phyloP scores from a whole-genome alignment of 2,113 vertebrate genomes.

The Aspidoscelis tigris region DNA sequence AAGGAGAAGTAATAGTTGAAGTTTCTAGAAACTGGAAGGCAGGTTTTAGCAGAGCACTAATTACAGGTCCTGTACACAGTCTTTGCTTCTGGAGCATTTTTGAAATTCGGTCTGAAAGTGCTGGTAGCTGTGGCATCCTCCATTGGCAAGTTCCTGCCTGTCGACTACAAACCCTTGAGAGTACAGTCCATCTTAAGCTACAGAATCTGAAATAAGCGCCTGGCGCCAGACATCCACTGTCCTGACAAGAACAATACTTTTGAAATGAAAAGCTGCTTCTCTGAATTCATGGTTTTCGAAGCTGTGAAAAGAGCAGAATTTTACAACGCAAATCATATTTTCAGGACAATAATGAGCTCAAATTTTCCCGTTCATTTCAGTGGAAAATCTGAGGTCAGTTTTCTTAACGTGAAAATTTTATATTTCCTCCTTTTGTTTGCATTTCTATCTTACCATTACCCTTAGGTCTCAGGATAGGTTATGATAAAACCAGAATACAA shows the following conservation, averaged over 20 bases:
- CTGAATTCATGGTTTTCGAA: conserved; percentile 45
- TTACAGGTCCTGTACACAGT: background rate
- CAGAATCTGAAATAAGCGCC: conserved; percentile 40
- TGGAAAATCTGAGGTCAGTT: background rate
- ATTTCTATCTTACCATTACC: no score
- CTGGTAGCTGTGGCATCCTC: conserved; percentile 24
- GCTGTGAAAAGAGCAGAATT: background rate
- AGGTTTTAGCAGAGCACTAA: conserved; percentile 1
- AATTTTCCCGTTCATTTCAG: background rate
- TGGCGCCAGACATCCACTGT: conserved; percentile 28
- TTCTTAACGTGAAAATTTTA: background rate
- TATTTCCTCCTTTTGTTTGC: no score
- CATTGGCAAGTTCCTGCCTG: conserved; percentile 50
- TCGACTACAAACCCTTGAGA: conserved; percentile 4
- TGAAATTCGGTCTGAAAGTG: background rate
- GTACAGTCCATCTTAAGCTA: background rate
- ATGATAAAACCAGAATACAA: no score
- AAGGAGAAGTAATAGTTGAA: background rate
- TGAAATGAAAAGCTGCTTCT: conserved; percentile 34
- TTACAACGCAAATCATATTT: background rate
- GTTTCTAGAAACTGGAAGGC: background rate
- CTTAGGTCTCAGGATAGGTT: no score
- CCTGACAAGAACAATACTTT: conserved; percentile 49
- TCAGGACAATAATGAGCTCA: background rate
- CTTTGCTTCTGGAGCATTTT: background rate